Conservation (phyloP, 1,140 invertebrate genomes). For the Contarinia nasturtii region DNA sequence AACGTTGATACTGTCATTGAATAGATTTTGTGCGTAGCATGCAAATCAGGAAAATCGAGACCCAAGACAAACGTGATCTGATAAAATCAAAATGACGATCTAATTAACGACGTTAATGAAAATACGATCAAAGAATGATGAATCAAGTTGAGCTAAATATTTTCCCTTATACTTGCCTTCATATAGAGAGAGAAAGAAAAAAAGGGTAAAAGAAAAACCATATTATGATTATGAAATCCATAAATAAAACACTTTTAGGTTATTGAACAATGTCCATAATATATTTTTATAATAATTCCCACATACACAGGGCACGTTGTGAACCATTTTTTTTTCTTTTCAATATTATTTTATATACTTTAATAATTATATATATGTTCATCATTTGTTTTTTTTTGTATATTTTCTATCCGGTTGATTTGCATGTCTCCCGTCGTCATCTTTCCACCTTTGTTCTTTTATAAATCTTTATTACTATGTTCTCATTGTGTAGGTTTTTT, state of each 20-base stretch:
- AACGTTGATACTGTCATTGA: too few relatives aligned
- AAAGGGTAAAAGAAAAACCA: too few relatives aligned
- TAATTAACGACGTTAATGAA: too few relatives aligned
- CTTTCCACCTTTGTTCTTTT: background rate
- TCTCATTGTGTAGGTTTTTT: conserved; percentile 1
- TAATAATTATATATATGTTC: conserved; percentile 7
- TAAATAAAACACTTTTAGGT: conserved; percentile 28
- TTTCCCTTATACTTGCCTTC: too few relatives aligned
- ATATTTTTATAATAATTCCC: conserved; percentile 48
- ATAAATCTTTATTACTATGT: background rate
- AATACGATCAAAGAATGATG: too few relatives aligned
- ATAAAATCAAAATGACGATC: too few relatives aligned
- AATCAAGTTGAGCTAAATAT: too few relatives aligned
- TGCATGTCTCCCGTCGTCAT: background rate
- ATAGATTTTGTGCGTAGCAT: too few relatives aligned
- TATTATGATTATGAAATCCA: too few relatives aligned
- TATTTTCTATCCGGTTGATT: background rate
- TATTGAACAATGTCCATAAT: conserved; percentile 71
- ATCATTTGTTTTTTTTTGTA: conserved; percentile 11
- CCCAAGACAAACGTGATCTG: too few relatives aligned
- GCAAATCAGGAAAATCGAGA: too few relatives aligned
- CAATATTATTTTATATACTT: conserved; percentile 6
- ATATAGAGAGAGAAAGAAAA: too few relatives aligned
- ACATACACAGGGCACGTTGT: conserved; percentile 66
- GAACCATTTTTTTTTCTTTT: conserved; percentile 39